Percentiles rank a stretch among this genome's conserved stretches.
These are phyloP conservation scores for Thymelicus acteon DNA, from an alignment of 2,888 invertebrate species.

Conservation along the genomic window DNA sequence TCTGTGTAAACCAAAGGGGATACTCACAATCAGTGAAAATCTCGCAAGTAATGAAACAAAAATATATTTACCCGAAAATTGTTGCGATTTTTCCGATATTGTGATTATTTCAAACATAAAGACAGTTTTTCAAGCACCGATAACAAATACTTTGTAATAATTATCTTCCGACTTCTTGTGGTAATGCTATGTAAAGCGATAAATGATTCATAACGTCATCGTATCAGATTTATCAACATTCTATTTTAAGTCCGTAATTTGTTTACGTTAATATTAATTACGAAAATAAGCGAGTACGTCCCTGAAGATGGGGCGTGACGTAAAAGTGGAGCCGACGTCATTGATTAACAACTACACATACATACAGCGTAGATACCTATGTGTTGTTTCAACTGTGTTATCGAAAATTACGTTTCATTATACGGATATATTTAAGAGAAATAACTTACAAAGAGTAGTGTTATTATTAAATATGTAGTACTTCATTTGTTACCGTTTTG, in stretches of 20 bases:
- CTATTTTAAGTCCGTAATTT: slow-evolving; percentile 53
- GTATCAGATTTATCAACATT: slow-evolving; percentile 49
- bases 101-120: too few species aligned
- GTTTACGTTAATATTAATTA: slow-evolving; percentile 53
- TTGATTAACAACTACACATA: slow-evolving; percentile 53
- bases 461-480: too few species aligned
- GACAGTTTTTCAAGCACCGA: background rate
- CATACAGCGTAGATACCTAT: background rate
- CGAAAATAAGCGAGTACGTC: slow-evolving; percentile 76
- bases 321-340: slow-evolving; percentile 72
- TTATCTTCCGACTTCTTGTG: background rate
- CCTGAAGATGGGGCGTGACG: slow-evolving; percentile 81
- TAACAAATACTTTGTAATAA: background rate
- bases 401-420: slow-evolving; percentile 61
- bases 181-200: slow-evolving; percentile 13
- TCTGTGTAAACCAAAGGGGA: slow-evolving; percentile 17
- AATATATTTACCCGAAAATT: background rate
- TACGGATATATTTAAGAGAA: slow-evolving; percentile 38
- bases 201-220: slow-evolving; percentile 25
- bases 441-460: background rate
- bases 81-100: background rate
- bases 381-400: slow-evolving; percentile 46
- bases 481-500: background rate
- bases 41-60: background rate
- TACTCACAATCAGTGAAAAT: background rate